A percentile compares a stretch with the other conserved stretches of the same genome.
Conservation (phyloP, 1,140 invertebrate species). For the Bombus ignitus region DNA sequence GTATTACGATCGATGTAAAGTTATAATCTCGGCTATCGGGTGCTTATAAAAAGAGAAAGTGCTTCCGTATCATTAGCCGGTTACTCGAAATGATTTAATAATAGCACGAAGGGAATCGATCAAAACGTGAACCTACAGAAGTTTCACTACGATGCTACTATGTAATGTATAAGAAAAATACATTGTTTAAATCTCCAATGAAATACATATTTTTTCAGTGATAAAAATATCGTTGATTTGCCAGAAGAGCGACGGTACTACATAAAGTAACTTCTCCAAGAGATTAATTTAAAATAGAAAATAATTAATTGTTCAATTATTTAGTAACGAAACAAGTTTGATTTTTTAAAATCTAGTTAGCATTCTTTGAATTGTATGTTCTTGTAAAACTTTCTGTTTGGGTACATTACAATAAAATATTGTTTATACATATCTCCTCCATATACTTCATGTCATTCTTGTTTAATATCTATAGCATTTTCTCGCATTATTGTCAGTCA, state of each 20-base stretch:
- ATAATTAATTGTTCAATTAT: no score
- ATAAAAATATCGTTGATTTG: not conserved
- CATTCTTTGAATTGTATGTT: no score
- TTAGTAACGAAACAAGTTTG: no score
- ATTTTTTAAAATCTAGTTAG: no score
- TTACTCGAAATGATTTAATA: constrained; percentile 21
- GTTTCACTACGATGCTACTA: not conserved
- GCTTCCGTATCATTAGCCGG: constrained; percentile 7
- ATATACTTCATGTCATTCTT: no score
- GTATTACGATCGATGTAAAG: not conserved
- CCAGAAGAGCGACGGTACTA: not conserved
- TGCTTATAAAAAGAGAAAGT: constrained; percentile 5
- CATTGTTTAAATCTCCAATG: not conserved
- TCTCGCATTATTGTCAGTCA: no score
- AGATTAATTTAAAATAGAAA: not conserved
- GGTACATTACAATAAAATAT: no score
- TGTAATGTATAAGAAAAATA: not conserved
- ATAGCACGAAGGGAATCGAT: constrained; percentile 1
- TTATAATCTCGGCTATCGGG: not conserved
- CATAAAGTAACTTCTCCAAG: not conserved
- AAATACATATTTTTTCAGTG: not conserved
- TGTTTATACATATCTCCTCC: no score
- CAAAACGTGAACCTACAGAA: not conserved
- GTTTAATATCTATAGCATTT: no score
- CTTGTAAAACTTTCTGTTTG: no score